phyloP scores from a whole-genome alignment of 1,140 invertebrate genomes.

The Thaumetopoea pityocampa region DNA sequence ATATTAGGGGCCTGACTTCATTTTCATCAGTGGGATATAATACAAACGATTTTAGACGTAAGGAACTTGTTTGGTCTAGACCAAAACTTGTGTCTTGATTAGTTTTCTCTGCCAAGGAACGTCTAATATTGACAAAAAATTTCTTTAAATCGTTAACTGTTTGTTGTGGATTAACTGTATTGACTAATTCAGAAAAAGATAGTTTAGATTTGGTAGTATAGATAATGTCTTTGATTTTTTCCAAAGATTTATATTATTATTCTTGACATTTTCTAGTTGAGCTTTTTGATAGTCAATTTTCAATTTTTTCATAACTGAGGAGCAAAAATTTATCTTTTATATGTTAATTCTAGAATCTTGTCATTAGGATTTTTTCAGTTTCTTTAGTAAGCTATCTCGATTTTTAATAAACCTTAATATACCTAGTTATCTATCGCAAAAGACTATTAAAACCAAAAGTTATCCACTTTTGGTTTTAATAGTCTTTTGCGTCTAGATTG shows the following conservation, averaged over 20 bases:
- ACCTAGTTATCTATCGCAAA: too few species aligned
- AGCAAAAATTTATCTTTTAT: slow-evolving; percentile 13
- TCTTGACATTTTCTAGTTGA: neutral
- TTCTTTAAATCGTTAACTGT: slow-evolving; percentile 3
- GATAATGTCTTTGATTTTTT: slow-evolving; percentile 9
- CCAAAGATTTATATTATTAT: slow-evolving; percentile 10
- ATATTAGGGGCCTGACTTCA: neutral
- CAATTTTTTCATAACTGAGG: neutral
- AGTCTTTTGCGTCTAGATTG: too few species aligned
- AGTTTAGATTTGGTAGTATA: neutral
- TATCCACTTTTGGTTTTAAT: too few species aligned
- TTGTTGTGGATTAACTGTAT: neutral
- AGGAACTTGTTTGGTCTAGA: neutral
- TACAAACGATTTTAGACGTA: neutral
- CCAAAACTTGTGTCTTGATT: neutral
- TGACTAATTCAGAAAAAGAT: neutral
- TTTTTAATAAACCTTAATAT: slow-evolving; percentile 9
- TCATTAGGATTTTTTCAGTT: slow-evolving; percentile 7
- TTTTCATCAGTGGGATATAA: neutral
- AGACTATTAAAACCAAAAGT: too few species aligned
- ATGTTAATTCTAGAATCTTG: neutral
- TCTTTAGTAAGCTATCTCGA: slow-evolving; percentile 5
- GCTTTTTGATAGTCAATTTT: slow-evolving; percentile 6
- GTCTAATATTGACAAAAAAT: slow-evolving; percentile 10
- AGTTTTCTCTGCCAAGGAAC: neutral